phyloP scores from a whole-genome alignment of 2,888 invertebrate genomes.

The Thymelicus lineola region DNA sequence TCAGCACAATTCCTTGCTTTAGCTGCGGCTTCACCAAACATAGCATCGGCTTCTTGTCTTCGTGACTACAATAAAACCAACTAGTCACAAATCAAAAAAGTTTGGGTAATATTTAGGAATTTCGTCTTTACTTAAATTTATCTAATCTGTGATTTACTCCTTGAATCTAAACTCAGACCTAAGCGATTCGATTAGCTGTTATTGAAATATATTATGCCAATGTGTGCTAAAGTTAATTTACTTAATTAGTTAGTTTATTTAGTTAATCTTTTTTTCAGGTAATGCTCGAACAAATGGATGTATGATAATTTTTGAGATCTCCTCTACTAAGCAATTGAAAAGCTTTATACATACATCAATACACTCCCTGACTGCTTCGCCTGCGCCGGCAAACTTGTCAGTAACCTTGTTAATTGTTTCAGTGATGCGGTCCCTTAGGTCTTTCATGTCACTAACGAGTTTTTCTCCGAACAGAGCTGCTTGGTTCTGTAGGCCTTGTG shows the following conservation, averaged over 20 bases:
- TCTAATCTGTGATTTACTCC: too few species aligned
- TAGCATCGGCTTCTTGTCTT: constrained; percentile 53
- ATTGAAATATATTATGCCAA: too few species aligned
- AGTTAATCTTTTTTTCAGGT: too few species aligned
- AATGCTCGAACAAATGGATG: too few species aligned
- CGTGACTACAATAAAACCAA: constrained; percentile 55
- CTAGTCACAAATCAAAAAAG: not conserved
- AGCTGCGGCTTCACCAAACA: constrained; percentile 58
- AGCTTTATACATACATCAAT: constrained; percentile 60
- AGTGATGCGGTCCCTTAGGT: constrained; percentile 55
- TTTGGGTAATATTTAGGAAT: too few species aligned
- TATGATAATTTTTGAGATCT: too few species aligned
- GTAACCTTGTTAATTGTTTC: constrained; percentile 56
- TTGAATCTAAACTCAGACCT: too few species aligned
- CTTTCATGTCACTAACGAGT: constrained; percentile 55
- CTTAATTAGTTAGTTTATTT: too few species aligned
- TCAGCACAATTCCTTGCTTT: constrained; percentile 61
- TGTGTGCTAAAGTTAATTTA: too few species aligned
- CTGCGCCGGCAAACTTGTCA: constrained; percentile 58
- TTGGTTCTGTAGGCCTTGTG: constrained; percentile 58
- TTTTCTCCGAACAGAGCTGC: constrained; percentile 52
- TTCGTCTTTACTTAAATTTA: too few species aligned
- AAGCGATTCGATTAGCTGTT: too few species aligned
- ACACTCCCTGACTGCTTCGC: constrained; percentile 58
- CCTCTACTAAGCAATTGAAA: not conserved